Percentiles rank a stretch among this genome's conserved stretches.
phyloP scores from a whole-genome alignment of 2,888 invertebrate genomes.

The Stenolophus ochropezus region DNA sequence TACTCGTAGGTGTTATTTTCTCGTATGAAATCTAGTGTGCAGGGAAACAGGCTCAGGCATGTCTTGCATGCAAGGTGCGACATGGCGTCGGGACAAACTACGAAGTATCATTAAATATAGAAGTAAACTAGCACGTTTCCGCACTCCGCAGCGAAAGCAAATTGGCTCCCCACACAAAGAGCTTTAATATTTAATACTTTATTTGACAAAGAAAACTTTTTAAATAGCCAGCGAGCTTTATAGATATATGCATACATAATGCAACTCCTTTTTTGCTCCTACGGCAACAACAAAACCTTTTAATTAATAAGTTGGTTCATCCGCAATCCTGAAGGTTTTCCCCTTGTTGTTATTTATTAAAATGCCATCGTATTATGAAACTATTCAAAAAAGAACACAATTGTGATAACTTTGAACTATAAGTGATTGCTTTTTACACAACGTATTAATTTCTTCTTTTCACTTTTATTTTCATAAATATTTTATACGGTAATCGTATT shows the following conservation, averaged over 20 bases:
- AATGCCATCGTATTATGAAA: too few relatives aligned
- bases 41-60: background rate
- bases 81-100: conserved; percentile 41
- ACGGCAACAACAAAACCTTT: conserved; percentile 43
- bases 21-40: conserved; percentile 5
- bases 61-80: background rate
- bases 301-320: conserved; percentile 36
- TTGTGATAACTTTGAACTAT: too few relatives aligned
- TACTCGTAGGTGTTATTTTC: background rate
- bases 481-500: too few relatives aligned
- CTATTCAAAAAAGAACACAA: too few relatives aligned
- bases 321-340: background rate
- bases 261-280: conserved; percentile 28
- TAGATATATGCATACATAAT: conserved; percentile 58
- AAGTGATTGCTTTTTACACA: too few relatives aligned
- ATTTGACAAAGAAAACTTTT: conserved; percentile 67
- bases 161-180: conserved; percentile 61
- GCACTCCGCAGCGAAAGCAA: conserved; percentile 56
- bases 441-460: too few relatives aligned
- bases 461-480: too few relatives aligned
- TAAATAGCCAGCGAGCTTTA: conserved; percentile 61
- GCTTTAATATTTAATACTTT: conserved; percentile 68
- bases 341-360: too few relatives aligned
- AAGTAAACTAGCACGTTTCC: conserved; percentile 56
- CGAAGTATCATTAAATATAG: conserved; percentile 57